Percentiles rank a stretch among this genome's conserved stretches.
These are phyloP conservation scores for Leistus spinibarbis DNA, from an alignment of 2,888 invertebrate genomes.

Conservation along the genomic window DNA sequence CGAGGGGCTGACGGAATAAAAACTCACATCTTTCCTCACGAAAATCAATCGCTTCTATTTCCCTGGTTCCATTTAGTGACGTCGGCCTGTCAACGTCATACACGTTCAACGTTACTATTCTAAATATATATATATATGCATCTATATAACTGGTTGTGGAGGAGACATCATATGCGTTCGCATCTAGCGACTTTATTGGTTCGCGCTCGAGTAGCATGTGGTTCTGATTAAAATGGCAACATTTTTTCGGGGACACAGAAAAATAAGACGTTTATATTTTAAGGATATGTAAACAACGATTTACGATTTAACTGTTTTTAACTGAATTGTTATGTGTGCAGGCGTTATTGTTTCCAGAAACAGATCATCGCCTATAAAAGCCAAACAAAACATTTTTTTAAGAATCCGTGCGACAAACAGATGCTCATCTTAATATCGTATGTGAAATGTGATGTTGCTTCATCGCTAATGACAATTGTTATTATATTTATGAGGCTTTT, in stretches of 20 bases:
- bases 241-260: not conserved
- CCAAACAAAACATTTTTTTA: no score
- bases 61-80: conserved; percentile 31
- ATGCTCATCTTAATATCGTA: no score
- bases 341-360: not conserved
- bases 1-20: conserved; percentile 10
- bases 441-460: conserved; percentile 14
- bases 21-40: conserved; percentile 34
- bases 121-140: conserved; percentile 2
- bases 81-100: conserved; percentile 27
- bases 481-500: conserved; percentile 22
- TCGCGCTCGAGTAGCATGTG: conserved; percentile 36
- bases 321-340: not conserved
- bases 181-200: conserved; percentile 37
- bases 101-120: conserved; percentile 16
- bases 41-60: conserved; percentile 27
- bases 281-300: conserved; percentile 7
- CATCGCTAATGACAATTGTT: conserved; percentile 38
- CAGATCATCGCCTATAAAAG: not conserved
- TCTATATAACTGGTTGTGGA: conserved; percentile 18
- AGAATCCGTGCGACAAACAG: no score
- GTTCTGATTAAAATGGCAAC: conserved; percentile 43
- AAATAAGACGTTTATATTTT: not conserved
- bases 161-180: conserved; percentile 26
- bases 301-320: conserved; percentile 7